Evolutionary conservation across 2,113 vertebrate genomes (phyloP).

Genomic region (Callipepla squamata): DNA sequence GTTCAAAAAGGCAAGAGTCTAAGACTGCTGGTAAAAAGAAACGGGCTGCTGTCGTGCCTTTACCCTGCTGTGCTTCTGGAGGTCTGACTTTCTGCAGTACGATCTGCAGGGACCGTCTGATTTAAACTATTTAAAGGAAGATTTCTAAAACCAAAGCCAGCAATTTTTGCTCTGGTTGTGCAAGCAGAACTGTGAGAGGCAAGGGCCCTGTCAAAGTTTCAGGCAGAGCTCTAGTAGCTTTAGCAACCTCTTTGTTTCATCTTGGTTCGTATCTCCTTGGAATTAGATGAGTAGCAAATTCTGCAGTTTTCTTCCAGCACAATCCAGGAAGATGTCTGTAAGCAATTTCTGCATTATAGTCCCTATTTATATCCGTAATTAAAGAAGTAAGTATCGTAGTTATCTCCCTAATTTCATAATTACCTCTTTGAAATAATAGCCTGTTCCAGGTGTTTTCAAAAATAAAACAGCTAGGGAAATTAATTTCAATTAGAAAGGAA

Average conservation of each 20-base stretch:
- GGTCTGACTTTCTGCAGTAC: neutral
- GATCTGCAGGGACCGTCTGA: neutral
- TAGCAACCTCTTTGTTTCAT: neutral
- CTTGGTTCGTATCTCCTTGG: neutral
- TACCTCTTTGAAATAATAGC: constrained; percentile 76
- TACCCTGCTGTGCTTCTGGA: neutral
- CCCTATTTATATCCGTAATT: constrained; percentile 69
- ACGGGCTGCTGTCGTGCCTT: neutral
- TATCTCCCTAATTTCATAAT: constrained; percentile 80
- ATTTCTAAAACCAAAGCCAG: neutral
- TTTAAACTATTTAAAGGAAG: neutral
- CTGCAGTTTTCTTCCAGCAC: constrained; percentile 41
- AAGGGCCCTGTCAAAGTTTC: neutral
- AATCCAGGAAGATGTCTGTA: constrained; percentile 25
- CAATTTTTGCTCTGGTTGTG: neutral
- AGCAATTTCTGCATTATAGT: constrained; percentile 30
- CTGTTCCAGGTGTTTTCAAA: constrained; percentile 78
- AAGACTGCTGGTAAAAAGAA: neutral
- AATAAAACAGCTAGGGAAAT: constrained; percentile 77
- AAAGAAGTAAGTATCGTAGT: constrained; percentile 63
- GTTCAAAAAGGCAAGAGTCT: neutral
- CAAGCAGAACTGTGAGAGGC: neutral
- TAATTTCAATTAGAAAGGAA: constrained; percentile 77
- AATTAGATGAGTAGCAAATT: neutral
- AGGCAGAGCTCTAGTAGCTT: neutral